Percentiles rank a stretch among this genome's conserved stretches.
phyloP scores from a whole-genome alignment of 2,888 invertebrate genomes.

The Tridacna gigas region DNA sequence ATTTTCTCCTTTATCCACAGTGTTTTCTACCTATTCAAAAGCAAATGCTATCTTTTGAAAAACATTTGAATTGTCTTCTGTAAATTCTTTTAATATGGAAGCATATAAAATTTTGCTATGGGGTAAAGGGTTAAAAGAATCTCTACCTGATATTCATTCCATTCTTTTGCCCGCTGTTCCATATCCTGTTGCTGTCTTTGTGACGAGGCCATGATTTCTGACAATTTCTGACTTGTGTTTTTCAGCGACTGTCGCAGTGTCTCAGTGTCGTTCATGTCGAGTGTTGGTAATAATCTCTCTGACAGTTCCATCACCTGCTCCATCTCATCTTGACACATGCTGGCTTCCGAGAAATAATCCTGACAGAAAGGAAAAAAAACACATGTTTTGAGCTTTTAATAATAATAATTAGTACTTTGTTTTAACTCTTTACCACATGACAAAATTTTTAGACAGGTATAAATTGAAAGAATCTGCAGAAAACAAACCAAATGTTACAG shows the following conservation, averaged over 20 bases:
- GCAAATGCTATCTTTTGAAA: not conserved
- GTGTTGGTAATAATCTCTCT: conserved; percentile 77
- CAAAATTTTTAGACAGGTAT: no score
- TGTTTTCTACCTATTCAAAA: no score
- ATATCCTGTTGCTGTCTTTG: conserved; percentile 91
- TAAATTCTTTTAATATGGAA: not conserved
- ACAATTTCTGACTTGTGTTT: conserved; percentile 89
- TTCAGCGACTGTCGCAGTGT: conserved; percentile 80
- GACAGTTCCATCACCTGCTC: conserved; percentile 81
- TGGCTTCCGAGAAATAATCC: conserved; percentile 83
- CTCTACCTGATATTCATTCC: conserved; percentile 90
- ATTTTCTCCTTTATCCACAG: not conserved
- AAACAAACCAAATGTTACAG: no score
- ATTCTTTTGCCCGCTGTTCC: conserved; percentile 93
- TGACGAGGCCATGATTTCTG: conserved; percentile 93
- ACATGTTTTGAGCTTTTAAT: no score
- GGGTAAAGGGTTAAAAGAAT: not conserved
- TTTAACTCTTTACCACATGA: no score
- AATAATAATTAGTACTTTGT: no score
- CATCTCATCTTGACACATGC: conserved; percentile 82
- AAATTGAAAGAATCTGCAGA: no score
- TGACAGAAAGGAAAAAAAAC: no score
- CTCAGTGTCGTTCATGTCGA: conserved; percentile 81
- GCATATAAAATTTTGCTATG: not conserved
- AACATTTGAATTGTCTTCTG: not conserved